Percentiles rank a stretch among this genome's conserved stretches.
Evolutionary conservation across 2,888 invertebrate genomes (phyloP).

Genomic region (Lamellibrachia satsuma): DNA sequence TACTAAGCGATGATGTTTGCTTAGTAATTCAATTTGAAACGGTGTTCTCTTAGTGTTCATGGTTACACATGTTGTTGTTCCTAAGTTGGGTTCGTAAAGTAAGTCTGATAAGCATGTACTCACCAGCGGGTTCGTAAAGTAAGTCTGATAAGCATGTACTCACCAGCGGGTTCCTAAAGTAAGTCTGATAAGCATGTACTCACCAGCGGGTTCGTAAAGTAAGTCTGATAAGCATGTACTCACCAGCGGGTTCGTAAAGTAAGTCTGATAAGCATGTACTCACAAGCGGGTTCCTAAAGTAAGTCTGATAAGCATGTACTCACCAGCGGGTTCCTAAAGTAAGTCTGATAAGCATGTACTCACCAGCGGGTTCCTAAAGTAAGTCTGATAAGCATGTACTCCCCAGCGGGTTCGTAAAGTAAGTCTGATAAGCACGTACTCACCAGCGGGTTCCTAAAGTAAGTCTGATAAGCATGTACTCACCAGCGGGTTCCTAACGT

Average conservation of each 20-base stretch:
- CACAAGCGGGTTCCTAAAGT: not conserved
- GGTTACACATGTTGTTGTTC: not conserved
- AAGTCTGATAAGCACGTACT: not conserved
- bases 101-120: not conserved
- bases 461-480: slow-evolving; percentile 2
- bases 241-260: not conserved
- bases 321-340: slow-evolving; percentile 7
- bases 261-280: slow-evolving; percentile 2
- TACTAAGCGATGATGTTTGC: not conserved
- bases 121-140: too few relatives aligned
- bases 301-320: slow-evolving; percentile 2
- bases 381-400: slow-evolving; percentile 2
- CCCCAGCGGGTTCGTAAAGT: not conserved
- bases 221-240: slow-evolving; percentile 2
- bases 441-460: slow-evolving; percentile 7
- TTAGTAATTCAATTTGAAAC: not conserved
- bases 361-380: slow-evolving; percentile 7
- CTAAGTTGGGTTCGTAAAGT: not conserved
- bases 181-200: slow-evolving; percentile 2
- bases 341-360: slow-evolving; percentile 2
- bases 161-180: slow-evolving; percentile 7
- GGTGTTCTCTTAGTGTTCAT: not conserved
- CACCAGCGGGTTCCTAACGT: not conserved
- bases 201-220: not conserved
- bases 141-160: slow-evolving; percentile 2